Base-by-base conservation (phyloP, 2,797 vertebrate genomes). In the Sibirionetta formosa region DNA sequence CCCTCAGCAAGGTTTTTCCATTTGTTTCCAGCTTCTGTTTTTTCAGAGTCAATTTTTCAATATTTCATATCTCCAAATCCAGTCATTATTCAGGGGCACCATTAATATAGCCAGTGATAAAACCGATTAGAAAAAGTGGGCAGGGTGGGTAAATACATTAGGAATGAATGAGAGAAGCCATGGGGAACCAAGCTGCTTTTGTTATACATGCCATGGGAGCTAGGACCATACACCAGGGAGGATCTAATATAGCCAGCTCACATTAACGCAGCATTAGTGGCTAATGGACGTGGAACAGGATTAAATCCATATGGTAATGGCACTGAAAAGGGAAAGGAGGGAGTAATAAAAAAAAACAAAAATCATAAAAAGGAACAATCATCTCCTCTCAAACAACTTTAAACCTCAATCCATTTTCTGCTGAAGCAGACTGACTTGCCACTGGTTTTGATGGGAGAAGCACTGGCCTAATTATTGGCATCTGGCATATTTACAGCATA, bases 61-160 rank as follows among this genome's bases (percentile, higher is more conserved):
- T 76, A 82, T 35, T 93, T 92, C 29, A 1, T 77, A 29, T 69
- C 54, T 89, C 57, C 46, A 91, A 77, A 44, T 76, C 29, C 53
- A 88, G 58, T 61, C 82, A 84, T 81, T 92, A 61, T 69, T 86
- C 60, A 82, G 42, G 33, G 33, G n/a, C 24, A 88, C n/a, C 16
- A 80, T 60, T 80, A 73, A 84, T 46, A 64, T 2, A 89, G 58
- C 14, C 73, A 94, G 75, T 33, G 5, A 89, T 82, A 92, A 93
- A 86, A 92, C 40, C 53, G 53, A 88, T 90, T 73, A 82, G 71
- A 64, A 86, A 92, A 95, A 88, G 60, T 42, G 71, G 61, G 66
- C 22, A 86, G 80, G 18, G 48, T 88, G 42, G 72, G 80, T 77
- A 93, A 96, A 88, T 89, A 91, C 77, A 93, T 89, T 89, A 96